Evolutionary conservation across 2,113 vertebrate species (phyloP), one percentile per base, ranked within the genome.

Genomic region (Hippocampus zosterae): DNA sequence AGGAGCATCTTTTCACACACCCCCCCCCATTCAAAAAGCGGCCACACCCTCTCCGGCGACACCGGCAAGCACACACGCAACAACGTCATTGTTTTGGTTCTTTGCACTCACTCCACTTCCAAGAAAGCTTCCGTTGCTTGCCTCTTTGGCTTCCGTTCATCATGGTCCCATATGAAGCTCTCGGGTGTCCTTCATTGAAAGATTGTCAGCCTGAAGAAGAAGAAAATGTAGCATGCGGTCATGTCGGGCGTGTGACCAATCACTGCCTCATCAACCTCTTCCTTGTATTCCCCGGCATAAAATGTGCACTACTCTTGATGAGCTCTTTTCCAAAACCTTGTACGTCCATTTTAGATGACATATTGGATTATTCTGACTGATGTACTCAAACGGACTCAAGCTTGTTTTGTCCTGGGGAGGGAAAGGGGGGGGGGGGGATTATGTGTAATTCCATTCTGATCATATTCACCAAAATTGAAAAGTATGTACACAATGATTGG

Each of bases 71-170:
- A 37, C 46, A n/a, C 25, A 29, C 42, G 33, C 46, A 67, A 46
- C 48, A n/a, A 48, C 2, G 21, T 19, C 9, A 0, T 63, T 42
- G 21, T 50, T 85, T 59, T 71, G 75, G 65, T 66, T 85, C 81
- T 79, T 79, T 74, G 55, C 77, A 63, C 70, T 50, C 68, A 63
- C 67, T 62, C 37, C 3, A 25, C 63, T 18, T 27, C 50, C 46
- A 8, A 9, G 42, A 42, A 3, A 65, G 13, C 10, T 44, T 44
- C 8, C 18, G 23, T 16, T 46, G 44, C 5, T 46, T 27, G 41
- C 18, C 62, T 46, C 12, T 13, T 8, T 15, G 63, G 63, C 23
- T 65, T 18, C 2, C 18, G 41, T 23, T 65, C 27, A 42, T 46
- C 25, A 18, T 23, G 27, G 63, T 13, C 40, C 27, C 27, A 29